These are phyloP conservation scores for Resseliella maxima DNA, from an alignment of 2,888 invertebrate genomes.

Conservation along the genomic window DNA sequence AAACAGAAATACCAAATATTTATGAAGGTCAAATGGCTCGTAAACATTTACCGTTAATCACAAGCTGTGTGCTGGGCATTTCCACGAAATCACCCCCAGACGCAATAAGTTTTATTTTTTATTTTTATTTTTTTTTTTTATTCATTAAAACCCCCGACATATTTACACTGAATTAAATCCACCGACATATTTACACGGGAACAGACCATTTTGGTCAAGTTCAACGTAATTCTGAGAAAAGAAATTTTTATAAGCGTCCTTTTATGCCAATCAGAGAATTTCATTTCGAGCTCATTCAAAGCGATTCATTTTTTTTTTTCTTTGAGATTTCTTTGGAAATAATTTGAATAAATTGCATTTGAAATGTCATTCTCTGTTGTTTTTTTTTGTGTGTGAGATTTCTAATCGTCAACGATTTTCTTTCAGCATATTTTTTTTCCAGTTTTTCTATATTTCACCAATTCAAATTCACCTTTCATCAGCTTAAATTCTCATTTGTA, in stretches of 20 bases:
- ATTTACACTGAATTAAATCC: not conserved
- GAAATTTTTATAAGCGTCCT: not conserved
- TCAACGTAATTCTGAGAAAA: not conserved
- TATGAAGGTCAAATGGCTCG: conserved; percentile 39
- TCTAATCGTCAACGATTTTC: too few species aligned
- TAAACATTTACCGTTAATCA: conserved; percentile 51
- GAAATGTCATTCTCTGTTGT: too few species aligned
- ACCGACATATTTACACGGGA: not conserved
- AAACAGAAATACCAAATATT: conserved; percentile 35
- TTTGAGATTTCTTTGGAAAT: too few species aligned
- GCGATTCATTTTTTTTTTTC: too few species aligned
- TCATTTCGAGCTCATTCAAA: not conserved
- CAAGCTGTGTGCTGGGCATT: not conserved
- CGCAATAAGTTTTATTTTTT: too few species aligned
- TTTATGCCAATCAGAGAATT: too few species aligned
- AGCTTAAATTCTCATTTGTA: not conserved
- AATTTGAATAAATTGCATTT: too few species aligned
- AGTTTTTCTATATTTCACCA: too few species aligned
- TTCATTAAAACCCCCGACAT: too few species aligned
- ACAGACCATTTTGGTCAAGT: not conserved
- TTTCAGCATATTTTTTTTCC: too few species aligned
- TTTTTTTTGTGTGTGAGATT: too few species aligned
- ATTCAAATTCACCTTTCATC: too few species aligned
- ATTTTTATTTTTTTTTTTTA: not conserved
- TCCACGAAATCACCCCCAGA: conserved; percentile 2